These are phyloP conservation scores for Nasonia vitripennis DNA, from an alignment of 1,140 invertebrate genomes.

Conservation along the genomic window DNA sequence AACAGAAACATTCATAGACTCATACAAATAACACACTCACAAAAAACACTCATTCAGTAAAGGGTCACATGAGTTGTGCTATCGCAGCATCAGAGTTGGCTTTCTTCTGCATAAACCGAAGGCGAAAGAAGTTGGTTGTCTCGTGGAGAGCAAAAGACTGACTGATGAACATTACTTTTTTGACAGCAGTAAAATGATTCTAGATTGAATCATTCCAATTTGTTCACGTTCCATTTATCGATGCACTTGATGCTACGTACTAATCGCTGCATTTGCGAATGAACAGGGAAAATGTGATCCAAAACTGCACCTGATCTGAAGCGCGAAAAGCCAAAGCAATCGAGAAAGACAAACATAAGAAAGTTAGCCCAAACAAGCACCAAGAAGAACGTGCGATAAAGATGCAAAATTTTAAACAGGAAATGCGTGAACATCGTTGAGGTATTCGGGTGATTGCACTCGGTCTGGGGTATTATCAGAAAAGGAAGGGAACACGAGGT, in stretches of 20 bases:
- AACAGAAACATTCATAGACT: too few species aligned
- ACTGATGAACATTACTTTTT: background rate
- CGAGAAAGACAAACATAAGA: constrained; percentile 5
- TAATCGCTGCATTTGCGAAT: background rate
- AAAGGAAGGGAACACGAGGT: constrained; percentile 55
- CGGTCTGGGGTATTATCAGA: constrained; percentile 30
- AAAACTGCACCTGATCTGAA: background rate
- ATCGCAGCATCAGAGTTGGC: too few species aligned
- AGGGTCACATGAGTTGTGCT: too few species aligned
- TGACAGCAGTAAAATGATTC: background rate
- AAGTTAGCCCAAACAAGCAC: constrained; percentile 36
- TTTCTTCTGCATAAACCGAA: too few species aligned
- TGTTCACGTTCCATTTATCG: background rate
- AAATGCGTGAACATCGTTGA: constrained; percentile 31
- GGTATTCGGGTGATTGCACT: constrained; percentile 24
- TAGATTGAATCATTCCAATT: background rate
- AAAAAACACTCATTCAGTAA: too few species aligned
- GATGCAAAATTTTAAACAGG: constrained; percentile 46
- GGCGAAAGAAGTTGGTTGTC: background rate
- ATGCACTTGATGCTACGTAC: background rate
- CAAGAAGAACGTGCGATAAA: constrained; percentile 18
- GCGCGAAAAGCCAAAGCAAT: background rate
- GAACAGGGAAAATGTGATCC: too few species aligned
- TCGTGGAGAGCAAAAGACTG: background rate
- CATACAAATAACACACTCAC: too few species aligned